These are phyloP conservation scores for Acinonyx jubatus DNA, from an alignment of 2,113 vertebrate species.

Conservation along the genomic window DNA sequence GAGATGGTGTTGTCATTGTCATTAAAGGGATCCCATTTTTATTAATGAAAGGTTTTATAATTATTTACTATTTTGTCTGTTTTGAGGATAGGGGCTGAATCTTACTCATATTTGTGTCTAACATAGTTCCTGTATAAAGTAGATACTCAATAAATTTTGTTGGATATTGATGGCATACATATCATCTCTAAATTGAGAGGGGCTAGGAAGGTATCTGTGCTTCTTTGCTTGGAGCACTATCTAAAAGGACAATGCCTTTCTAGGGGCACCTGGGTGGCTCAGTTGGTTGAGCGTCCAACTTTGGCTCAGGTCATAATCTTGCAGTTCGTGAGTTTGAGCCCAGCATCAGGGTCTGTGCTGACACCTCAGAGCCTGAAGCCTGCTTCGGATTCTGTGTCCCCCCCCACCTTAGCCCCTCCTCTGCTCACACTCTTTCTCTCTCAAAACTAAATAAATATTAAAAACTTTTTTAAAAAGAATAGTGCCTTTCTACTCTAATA, in stretches of 20 bases:
- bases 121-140: not conserved
- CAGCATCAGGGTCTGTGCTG: no score
- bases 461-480: not conserved
- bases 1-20: not conserved
- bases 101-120: not conserved
- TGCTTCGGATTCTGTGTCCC: no score
- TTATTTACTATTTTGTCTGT: not conserved
- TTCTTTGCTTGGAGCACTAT: not conserved
- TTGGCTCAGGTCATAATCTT: no score
- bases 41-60: constrained; percentile 9
- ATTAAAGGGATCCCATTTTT: not conserved
- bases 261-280: not conserved
- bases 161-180: not conserved
- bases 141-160: not conserved
- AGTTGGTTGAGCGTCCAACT: no score
- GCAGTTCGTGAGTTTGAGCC: no score
- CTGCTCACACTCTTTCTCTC: no score
- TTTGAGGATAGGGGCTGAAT: not conserved
- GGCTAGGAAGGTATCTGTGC: not conserved
- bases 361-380: no score
- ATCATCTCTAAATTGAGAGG: not conserved
- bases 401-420: no score
- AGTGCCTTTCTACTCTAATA: not conserved
- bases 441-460: no score
- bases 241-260: not conserved